Evolutionary conservation across 2,113 vertebrate species (phyloP), one percentile per base, ranked within the genome.

Genomic region (Hymenochirus boettgeri): DNA sequence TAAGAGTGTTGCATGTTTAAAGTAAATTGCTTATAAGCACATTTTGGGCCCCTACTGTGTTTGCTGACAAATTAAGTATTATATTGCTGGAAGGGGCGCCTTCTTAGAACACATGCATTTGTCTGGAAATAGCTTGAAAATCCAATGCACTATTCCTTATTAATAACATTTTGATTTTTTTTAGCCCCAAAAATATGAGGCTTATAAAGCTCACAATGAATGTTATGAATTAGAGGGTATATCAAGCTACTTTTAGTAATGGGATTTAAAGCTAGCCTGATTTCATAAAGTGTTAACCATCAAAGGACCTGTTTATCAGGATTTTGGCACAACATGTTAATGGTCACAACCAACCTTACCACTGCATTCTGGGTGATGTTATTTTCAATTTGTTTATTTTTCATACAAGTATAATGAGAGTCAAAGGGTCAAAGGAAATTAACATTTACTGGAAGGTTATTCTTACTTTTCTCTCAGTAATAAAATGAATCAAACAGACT

Each of bases 41-140:
- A 57, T 57, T 65, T 65, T 57, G 53, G 62, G 62, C 53, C 56
- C 42, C 57, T 45, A 57, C 26, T 57, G 54, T 65, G 62, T 65
- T 47, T 48, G 62, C 57, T 65, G 42, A 57, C 27, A 65, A 56
- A 50, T 65, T 54, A 65, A 57, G 54, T 22, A 57, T 65, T 65
- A 54, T 45, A 15, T 55, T 57, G 54, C 42, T 57, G 35, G 21
- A 24, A 65, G 62, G 57, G 53, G 62, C 24, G 47, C 62, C 62
- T 18, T 52, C 52, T 46, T 42, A 26, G 23, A 29, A 27, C 50
- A 56, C 42, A 25, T 39, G 48, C 23, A 22, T 27, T 33, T 46
- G 22, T 18, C 6, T 31, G n/a, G n/a, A 55, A 25, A 55, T 29
- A 31, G 52, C 15, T 29, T 18, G 29, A 27, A 29, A 10, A 31